Base-by-base conservation (phyloP, 2,888 invertebrate species). In the Tetranychus truncatus region DNA sequence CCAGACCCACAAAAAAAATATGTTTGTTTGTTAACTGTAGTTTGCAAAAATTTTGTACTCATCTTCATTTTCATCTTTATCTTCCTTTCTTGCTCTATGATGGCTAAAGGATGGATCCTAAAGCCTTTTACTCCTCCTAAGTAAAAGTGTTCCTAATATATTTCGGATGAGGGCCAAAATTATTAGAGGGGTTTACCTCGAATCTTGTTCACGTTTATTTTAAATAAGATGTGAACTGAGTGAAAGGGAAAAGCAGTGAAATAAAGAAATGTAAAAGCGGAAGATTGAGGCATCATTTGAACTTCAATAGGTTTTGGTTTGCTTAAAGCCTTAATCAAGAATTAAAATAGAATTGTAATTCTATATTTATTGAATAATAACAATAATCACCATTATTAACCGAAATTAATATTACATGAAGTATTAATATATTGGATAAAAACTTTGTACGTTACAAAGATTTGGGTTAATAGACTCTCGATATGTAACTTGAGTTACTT, bases 181-280 rank as follows among this genome's bases (percentile, higher is more conserved):
- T 15, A 15, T 55, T 15, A 15, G 55, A 55, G 55, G 55, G 55
- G 15, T 66, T 45, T 46, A 11, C 66, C 74, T 21, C 74, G 74
- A 11, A 45, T 74, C 15, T 74, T 66, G 21, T 55, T 74, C 11
- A n/a, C 18, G n/a, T 74, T 66, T 55, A 34, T 18, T 74, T 46
- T 74, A 8, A 46, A n/a, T 15, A 11, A 7, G 24, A 71, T 18
- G 44, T 74, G 20, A 46, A 46, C n/a, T 20, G 34, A 74, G n/a
- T 20, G 34, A 72, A 72, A 9, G 21, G 2, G 20, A 20, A 71
- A 71, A 20, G 18, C 21, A 71, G 45, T 73, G 24, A 55, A 9
- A 24, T 74, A 21, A 66, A 3, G 2, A 74, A 74, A 2, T 9
- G 74, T 46, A 11, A 20, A 8, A 55, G 18, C 7, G 24, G 20